Conservation (phyloP, 2,888 invertebrate species). For the Caenorhabditis sp. region DNA sequence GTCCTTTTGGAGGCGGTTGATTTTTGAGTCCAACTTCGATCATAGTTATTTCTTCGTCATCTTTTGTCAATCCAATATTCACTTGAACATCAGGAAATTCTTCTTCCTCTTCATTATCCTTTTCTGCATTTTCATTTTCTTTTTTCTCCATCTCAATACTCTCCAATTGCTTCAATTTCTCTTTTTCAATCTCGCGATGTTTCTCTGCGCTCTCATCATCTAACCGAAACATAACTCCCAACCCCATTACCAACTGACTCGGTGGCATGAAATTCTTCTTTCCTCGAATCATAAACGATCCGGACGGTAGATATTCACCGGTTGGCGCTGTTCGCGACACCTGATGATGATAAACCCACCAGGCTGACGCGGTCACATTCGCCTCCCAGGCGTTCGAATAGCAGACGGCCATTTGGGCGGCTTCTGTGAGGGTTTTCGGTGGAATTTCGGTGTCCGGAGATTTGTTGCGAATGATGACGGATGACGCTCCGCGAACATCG, state of each 20-base stretch:
- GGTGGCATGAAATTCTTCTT: conserved; percentile 96
- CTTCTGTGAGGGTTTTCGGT: conserved; percentile 94
- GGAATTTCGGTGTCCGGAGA: conserved; percentile 76
- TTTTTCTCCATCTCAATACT: conserved; percentile 45
- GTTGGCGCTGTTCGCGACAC: conserved; percentile 92
- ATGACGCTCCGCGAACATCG: conserved; percentile 89
- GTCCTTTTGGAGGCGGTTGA: conserved; percentile 2
- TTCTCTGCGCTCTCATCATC: conserved; percentile 87
- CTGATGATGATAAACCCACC: conserved; percentile 95
- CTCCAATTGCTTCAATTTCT: conserved; percentile 35
- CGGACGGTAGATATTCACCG: conserved; percentile 94
- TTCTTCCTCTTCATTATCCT: conserved; percentile 69
- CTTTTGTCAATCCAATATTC: not conserved
- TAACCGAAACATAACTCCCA: conserved; percentile 88
- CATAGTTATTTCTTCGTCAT: conserved; percentile 26
- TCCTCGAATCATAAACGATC: conserved; percentile 89
- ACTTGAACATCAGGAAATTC: conserved; percentile 73
- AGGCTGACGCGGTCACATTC: conserved; percentile 91
- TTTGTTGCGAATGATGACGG: conserved; percentile 75
- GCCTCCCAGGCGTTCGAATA: conserved; percentile 99
- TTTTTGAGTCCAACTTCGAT: conserved; percentile 36
- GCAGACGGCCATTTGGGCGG: conserved; percentile 87
- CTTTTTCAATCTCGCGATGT: conserved; percentile 68
- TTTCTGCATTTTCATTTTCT: conserved; percentile 62
- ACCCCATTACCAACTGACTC: conserved; percentile 88